Evolutionary conservation across 2,113 vertebrate genomes (phyloP), one percentile per base, ranked within the genome.

Genomic region (Nestor notabilis): DNA sequence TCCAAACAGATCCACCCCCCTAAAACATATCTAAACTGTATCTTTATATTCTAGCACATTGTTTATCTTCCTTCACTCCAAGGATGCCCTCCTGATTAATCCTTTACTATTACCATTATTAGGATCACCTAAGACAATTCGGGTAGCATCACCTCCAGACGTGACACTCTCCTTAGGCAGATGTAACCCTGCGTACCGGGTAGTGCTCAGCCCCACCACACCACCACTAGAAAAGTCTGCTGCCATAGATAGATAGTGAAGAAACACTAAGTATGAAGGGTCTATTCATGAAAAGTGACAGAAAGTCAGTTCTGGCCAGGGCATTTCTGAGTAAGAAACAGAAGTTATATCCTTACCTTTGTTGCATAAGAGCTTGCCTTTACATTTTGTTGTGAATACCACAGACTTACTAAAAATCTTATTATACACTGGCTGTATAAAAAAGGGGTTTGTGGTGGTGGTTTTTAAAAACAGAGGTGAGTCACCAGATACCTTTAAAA

Each of bases 131-230:
- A 17, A 31, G 43, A 37, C 50, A 64, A 12, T 25, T 31, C 1
- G 6, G 52, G 28, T 20, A 43, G 13, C 1, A 21, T 12, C 81
- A 37, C 64, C 65, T 87, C 14, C 71, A 43, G 0, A 0, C 1
- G 25, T 2, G 33, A 81, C 13, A 9, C 17, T 5, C 28, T 46
- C 24, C 49, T 43, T 39, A 29, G 9, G 41, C 7, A 18, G 19
- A n/a, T 7, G 23, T 3, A 29, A 49, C 20, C 52, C 63, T 52
- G 33, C 0, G 3, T 2, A 9, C 41, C 3, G 11, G 58, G 44
- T 50, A n/a, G 31, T 0, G 4, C 41, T 63, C 41, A 44, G 53
- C 29, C 61, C 35, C 29, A 33, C 3, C 15, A n/a, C 27, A 24
- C 23, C 35, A 19, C 24, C 79, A 55, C 20, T 76, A 53, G 43